Base-by-base conservation (phyloP, 2,113 vertebrate species). In the Sylvilagus bachmani region DNA sequence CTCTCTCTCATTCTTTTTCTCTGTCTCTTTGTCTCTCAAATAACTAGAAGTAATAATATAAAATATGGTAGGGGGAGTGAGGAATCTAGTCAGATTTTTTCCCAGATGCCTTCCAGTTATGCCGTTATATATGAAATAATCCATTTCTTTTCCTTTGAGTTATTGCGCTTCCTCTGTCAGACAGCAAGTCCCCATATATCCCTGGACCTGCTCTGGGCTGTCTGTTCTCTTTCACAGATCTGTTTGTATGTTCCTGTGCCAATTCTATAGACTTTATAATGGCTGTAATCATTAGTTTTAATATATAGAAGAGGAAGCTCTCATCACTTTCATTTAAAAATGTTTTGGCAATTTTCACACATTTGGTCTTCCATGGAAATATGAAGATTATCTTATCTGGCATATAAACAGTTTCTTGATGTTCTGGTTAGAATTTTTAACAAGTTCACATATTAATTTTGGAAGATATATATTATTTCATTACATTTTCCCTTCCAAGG, bases 361-460 rank as follows among this genome's bases (percentile, higher is more conserved):
- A 81, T 77, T 74, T 90, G 49, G 66, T 88, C 66, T 80, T 73
- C 55, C 10, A 29, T n/a, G 12, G 66, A 91, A 83, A 73, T 74
- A 58, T 86, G 86, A 44, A 62, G 49, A 55, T 95, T 24, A 67
- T 53, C n/a, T 95, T 62, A 38, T 13, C 21, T n/a, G 58, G 19
- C 12, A 31, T 25, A 29, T 44, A 69, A 78, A 75, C 10, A 29
- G 69, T 89, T 91, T 83, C 31, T 58, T 79, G 70, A 70, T 55
- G 8, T 93, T 94, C 36, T 78, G 19, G 82, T 49, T 82, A 22
- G n/a, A 89, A 93, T 89, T 96, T 27, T 93, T 80, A 84, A 67
- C 31, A 70, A 84, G 64, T 61, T 25, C 55, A 73, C 86, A 12
- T 21, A 62, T 71, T 91, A 24, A 21, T 51, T 95, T 83, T 83